Evolutionary conservation across 2,113 vertebrate species (phyloP).

Genomic region (Probosciger aterrimus): DNA sequence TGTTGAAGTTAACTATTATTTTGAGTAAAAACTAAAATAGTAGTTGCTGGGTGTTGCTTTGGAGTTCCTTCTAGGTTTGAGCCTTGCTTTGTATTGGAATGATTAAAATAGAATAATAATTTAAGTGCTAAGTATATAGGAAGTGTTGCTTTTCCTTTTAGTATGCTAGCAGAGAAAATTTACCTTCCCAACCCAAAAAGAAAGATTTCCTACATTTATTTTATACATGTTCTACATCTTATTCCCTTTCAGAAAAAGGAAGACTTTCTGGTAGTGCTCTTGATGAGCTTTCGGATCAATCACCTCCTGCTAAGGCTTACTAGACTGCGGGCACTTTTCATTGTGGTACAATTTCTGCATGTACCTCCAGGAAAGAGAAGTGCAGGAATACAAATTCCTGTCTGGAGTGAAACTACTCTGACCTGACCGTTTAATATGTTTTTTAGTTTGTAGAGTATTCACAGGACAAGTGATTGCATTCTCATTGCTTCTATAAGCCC

Average conservation of each 20-base stretch:
- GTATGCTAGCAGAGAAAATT: background rate
- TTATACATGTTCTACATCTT: background rate
- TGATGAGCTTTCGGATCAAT: background rate
- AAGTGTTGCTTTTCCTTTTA: background rate
- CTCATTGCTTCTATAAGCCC: background rate
- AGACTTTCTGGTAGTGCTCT: background rate
- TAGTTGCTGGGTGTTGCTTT: background rate
- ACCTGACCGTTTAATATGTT: background rate
- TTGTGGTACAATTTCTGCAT: background rate
- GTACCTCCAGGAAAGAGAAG: background rate
- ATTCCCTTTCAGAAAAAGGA: background rate
- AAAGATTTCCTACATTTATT: background rate
- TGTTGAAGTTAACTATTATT: background rate
- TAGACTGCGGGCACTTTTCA: background rate
- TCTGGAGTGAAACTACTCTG: background rate
- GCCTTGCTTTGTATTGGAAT: background rate
- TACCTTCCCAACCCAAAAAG: background rate
- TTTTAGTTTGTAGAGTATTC: background rate
- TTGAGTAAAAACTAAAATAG: background rate
- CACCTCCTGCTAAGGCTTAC: background rate
- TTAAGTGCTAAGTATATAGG: background rate
- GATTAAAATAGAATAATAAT: background rate
- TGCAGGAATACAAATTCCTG: background rate
- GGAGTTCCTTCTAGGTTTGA: background rate
- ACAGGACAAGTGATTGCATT: background rate